Base-by-base conservation (phyloP, 2,797 vertebrate genomes). In the Fundulus diaphanus region DNA sequence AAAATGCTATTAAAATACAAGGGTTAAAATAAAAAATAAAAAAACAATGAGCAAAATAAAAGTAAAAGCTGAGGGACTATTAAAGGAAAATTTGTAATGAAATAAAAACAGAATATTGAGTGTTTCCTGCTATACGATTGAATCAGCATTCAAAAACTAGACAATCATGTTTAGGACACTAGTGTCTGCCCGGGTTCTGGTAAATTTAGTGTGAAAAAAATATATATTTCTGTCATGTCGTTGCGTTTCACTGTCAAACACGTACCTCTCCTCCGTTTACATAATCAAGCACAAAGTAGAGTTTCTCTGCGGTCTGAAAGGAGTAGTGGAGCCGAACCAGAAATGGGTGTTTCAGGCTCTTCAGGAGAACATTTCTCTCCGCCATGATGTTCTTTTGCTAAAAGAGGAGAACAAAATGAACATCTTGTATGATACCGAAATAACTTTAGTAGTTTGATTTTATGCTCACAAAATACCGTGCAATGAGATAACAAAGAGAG, bases 321-420 rank as follows among this genome's bases (percentile, higher is more conserved):
- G 98, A 99, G 84, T 98, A 99, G 85, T 97, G 97, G 29, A 99
- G 96, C 48, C 98, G 96, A 79, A 99, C 97, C 22, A 99, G 95
- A 90, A 99, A 99, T 0, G 98, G 98, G 68, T 99, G 98, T 56
- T 95, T 94, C 77, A 99, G 94, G 1, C 98, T 99, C 91, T 99
- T 99, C 89, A 99, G 92, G 24, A 99, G 95, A 68, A 99, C 98
- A 0, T 96, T 99, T 82, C 98, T 96, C 86, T 99, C 98, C 0
- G 97, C 98, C 98, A 99, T 99, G 66, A 99, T 99, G 91, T 99
- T 98, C 88, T 95, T 97, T 97, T 99, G 97, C 98, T 99, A 37
- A 73, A 78, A 54, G 70, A 20, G 37, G 40, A 44, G 6, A 78
- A 0, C 24, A 8, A 54, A 59, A 49, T 1, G 15, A 52, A 70